Evolutionary conservation across 2,797 vertebrate species (phyloP), one percentile per base, ranked within the genome.

Genomic region (Enteromius viviparus): DNA sequence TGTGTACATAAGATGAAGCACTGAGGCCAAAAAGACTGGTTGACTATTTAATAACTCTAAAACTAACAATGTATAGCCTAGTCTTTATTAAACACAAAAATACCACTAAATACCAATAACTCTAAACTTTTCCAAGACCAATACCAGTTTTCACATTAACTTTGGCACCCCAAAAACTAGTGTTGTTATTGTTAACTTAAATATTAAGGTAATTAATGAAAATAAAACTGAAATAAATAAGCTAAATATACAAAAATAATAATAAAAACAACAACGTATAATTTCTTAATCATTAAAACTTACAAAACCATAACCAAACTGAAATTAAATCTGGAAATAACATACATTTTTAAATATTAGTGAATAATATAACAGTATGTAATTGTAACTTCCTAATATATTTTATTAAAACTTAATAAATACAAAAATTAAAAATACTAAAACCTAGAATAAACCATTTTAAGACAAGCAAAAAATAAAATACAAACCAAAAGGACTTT

Each of bases 1-100:
- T 49, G 78, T 71, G 51, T 72, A 72, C 53, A 74, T 32, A 64
- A 65, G 69, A 80, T 45, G 23, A 74, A 72, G 26, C 47, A 75
- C 45, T 40, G 21, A 55, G 34, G 65, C 32, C 51, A 29, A n/a
- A 65, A 65, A 65, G n/a, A 42, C 8, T 76, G 7, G 32, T 42
- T 42, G 40, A 11, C 10, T 45, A 40, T 49, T 29, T 9, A 32
- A 72, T 32, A 19, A 72, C 1, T 4, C 17, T 0, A 37, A 37
- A 66, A 34, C 32, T 37, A 72, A 72, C 17, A 62, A 14, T 62
- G 23, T 29, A 26, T 12, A 14, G 9, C n/a, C 3, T 26, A 62
- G 58, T 26, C 58, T 62, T 62, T 62, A 29, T 62, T 62, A 62
- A 29, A 58, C 10, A 58, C 10, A 58, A 23, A 58, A 23, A 23